Evolutionary conservation across 2,113 vertebrate species (phyloP).

Genomic region (Acinonyx jubatus): DNA sequence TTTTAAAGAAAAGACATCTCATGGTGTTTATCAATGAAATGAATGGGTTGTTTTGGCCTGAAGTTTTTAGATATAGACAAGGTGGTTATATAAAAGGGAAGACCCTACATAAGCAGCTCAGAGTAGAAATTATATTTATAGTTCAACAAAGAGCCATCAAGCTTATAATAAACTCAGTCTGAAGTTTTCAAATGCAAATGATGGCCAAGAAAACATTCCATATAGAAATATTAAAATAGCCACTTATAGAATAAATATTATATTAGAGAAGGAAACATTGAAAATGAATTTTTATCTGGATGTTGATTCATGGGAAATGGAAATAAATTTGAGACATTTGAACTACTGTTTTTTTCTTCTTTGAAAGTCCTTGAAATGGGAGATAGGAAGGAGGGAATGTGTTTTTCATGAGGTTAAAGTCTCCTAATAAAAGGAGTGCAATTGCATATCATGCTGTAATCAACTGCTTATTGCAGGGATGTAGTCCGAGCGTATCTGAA

Average conservation of each 20-base stretch:
- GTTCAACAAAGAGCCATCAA: not conserved
- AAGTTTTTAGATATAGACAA: conserved; percentile 13
- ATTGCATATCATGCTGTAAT: conserved; percentile 56
- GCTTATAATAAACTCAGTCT: not conserved
- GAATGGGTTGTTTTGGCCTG: not conserved
- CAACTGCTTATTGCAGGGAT: conserved; percentile 63
- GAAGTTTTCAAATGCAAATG: conserved; percentile 11
- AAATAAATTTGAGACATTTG: conserved; percentile 25
- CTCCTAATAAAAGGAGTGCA: conserved; percentile 69
- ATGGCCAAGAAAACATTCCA: not conserved
- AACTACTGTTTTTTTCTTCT: not conserved
- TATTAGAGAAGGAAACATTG: not conserved
- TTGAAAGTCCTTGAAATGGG: conserved; percentile 62
- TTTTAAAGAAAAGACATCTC: conserved; percentile 49
- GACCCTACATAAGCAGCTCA: not conserved
- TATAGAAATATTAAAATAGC: not conserved
- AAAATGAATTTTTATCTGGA: not conserved
- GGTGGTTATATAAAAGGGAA: not conserved
- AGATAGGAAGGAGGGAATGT: conserved; percentile 38
- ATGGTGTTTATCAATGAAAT: conserved; percentile 14
- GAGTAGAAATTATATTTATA: conserved; percentile 8
- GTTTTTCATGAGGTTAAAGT: conserved; percentile 69
- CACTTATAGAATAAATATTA: not conserved
- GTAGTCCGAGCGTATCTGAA: conserved; percentile 59
- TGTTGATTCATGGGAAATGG: not conserved